Conservation (phyloP, 2,888 invertebrate genomes). For the Polydrusus tereticollis region DNA sequence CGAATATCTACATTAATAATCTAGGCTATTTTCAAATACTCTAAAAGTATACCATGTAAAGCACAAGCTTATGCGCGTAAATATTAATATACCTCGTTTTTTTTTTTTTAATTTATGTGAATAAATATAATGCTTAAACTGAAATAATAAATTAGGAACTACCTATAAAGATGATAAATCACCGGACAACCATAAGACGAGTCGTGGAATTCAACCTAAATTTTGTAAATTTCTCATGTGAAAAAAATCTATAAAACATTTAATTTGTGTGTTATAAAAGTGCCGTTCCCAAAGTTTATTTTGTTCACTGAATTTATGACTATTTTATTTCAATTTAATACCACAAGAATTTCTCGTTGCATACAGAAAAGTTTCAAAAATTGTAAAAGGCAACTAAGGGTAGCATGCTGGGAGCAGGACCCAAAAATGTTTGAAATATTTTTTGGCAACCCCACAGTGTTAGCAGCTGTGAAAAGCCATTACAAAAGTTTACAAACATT, state of each 20-base stretch:
- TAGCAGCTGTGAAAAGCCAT: too few relatives aligned
- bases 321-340: not conserved
- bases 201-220: not conserved
- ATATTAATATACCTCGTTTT: too few relatives aligned
- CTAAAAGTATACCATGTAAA: too few relatives aligned
- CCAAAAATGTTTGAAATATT: too few relatives aligned
- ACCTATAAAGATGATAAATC: not conserved
- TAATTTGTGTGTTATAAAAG: not conserved
- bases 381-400: too few relatives aligned
- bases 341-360: not conserved
- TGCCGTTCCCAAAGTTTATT: not conserved
- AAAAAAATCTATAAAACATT: not conserved
- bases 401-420: too few relatives aligned
- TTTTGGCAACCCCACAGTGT: too few relatives aligned
- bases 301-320: not conserved
- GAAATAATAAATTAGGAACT: slow-evolving; percentile 5
- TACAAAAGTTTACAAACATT: too few relatives aligned
- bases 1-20: too few relatives aligned
- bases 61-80: too few relatives aligned
- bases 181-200: not conserved
- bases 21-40: too few relatives aligned
- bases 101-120: slow-evolving; percentile 1
- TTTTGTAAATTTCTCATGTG: not conserved
- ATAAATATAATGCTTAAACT: not conserved
- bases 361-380: not conserved